Evolutionary conservation across 2,888 invertebrate species (phyloP).

Genomic region (Anorthoa munda): DNA sequence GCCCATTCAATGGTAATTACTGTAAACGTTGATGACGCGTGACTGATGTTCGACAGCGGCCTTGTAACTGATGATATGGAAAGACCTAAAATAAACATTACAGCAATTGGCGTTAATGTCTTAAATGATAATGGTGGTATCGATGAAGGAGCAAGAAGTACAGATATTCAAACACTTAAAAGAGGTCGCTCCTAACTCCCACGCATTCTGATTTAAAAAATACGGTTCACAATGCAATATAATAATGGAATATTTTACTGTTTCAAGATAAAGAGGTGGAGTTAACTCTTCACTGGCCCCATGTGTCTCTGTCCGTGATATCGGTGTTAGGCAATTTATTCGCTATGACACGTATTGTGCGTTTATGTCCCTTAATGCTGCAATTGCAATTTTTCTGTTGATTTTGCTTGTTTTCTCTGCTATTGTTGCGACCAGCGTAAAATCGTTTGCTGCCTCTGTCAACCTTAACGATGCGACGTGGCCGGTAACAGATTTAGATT

Average conservation of each 20-base stretch:
- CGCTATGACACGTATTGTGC: conserved; percentile 82
- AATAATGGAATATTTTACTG: conserved; percentile 79
- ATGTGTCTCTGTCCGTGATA: conserved; percentile 81
- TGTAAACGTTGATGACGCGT: conserved; percentile 78
- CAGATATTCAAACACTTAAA: conserved; percentile 70
- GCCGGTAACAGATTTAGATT: conserved; percentile 70
- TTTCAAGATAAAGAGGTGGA: conserved; percentile 71
- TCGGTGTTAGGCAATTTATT: conserved; percentile 84
- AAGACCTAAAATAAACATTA: conserved; percentile 65
- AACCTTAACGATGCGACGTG: conserved; percentile 72
- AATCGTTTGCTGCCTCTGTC: conserved; percentile 77
- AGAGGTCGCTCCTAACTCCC: conserved; percentile 59
- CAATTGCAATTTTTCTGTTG: conserved; percentile 78
- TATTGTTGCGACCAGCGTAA: conserved; percentile 74
- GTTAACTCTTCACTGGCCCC: conserved; percentile 73
- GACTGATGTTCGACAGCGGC: conserved; percentile 74
- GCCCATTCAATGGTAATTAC: conserved; percentile 80
- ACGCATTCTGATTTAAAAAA: conserved; percentile 73
- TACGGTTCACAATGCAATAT: conserved; percentile 71
- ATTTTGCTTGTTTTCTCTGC: conserved; percentile 75
- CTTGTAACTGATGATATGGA: conserved; percentile 76
- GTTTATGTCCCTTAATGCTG: conserved; percentile 72
- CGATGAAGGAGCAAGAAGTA: conserved; percentile 53
- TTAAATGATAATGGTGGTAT: conserved; percentile 61
- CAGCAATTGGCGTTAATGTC: conserved; percentile 63